Base-by-base conservation (phyloP, 2,113 vertebrate genomes). In the Lichenostomus cassidix region DNA sequence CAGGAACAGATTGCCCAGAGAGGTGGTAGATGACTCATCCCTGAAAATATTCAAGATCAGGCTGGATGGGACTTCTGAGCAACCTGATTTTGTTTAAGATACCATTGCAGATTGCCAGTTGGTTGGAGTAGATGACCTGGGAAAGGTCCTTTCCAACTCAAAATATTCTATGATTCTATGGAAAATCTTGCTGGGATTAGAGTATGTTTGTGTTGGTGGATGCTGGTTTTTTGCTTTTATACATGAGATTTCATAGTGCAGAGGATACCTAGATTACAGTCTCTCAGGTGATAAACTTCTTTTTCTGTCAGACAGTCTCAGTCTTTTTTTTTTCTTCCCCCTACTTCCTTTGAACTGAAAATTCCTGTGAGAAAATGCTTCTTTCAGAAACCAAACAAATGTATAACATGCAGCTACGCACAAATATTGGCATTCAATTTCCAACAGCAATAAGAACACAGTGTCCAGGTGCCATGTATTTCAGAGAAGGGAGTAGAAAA, bases 391-490 rank as follows among this genome's bases (percentile, higher is more conserved):
- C 2, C 0, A 83, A 88, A 75, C 22, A 24, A 47, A 62, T 3
- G 1, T 52, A 11, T 22, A 69, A 80, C 25, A 41, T n/a, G 22
- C 11, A 64, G 58, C 31, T 68, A 27, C 11, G 2, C 73, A 82
- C 39, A 71, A 71, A 79, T 31, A 67, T 11, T 49, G 12, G 29
- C 24, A 62, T 64, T 83, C 39, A 35, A 41, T 71, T 89, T 75
- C 37, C 52, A 84, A 9, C 2, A 59, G 19, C 8, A 74, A 37
- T 28, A 77, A 73, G 41, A 85, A n/a, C 41, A 25, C 5, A 64
- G 35, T 8, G 7, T 44, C 19, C 0, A 0, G n/a, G 21, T n/a
- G 22, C 13, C 44, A 53, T 1, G 18, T 76, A 63, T 46, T 71
- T 73, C 31, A 82, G 31, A 60, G 37, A 42, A 63, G 3, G 3